Percentiles rank a stretch among this genome's conserved stretches.
Conservation (phyloP, 2,797 vertebrate genomes). For the Epinephelus awoara region DNA sequence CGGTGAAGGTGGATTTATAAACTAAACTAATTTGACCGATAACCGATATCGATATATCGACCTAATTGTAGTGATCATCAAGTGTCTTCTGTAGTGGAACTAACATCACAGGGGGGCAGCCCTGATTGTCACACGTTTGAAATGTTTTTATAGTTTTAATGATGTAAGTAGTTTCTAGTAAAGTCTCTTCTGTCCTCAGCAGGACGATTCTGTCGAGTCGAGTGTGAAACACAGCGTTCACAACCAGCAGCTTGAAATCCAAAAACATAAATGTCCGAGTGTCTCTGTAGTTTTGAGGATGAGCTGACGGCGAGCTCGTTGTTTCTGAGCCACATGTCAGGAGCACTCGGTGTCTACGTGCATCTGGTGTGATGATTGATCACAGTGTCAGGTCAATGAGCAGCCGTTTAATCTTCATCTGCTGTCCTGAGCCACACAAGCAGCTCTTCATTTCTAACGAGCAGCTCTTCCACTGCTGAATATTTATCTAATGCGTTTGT, state of each 20-base stretch:
- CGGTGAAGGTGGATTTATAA: too few relatives aligned
- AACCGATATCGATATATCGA: too few relatives aligned
- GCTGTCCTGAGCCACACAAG: slow-evolving; percentile 7
- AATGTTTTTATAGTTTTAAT: too few relatives aligned
- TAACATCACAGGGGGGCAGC: too few relatives aligned
- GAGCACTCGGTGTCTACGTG: not conserved
- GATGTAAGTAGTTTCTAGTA: too few relatives aligned
- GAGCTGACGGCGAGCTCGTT: not conserved
- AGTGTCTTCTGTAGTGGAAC: too few relatives aligned
- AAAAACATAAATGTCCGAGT: not conserved
- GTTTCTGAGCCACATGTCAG: not conserved
- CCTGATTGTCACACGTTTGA: too few relatives aligned
- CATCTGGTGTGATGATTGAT: slow-evolving; percentile 35
- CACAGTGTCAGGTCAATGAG: slow-evolving; percentile 19
- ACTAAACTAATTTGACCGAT: too few relatives aligned
- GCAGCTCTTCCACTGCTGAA: slow-evolving; percentile 4
- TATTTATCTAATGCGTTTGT: slow-evolving; percentile 45
- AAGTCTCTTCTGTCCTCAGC: too few relatives aligned
- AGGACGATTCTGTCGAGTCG: too few relatives aligned
- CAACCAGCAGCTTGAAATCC: not conserved
- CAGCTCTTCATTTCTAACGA: slow-evolving; percentile 6
- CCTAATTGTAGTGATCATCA: too few relatives aligned
- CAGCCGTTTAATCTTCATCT: slow-evolving; percentile 39
- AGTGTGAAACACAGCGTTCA: not conserved
- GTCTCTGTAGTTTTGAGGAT: slow-evolving; percentile 1